Base-by-base conservation (phyloP, 2,113 vertebrate genomes). In the Gallinago undulata region DNA sequence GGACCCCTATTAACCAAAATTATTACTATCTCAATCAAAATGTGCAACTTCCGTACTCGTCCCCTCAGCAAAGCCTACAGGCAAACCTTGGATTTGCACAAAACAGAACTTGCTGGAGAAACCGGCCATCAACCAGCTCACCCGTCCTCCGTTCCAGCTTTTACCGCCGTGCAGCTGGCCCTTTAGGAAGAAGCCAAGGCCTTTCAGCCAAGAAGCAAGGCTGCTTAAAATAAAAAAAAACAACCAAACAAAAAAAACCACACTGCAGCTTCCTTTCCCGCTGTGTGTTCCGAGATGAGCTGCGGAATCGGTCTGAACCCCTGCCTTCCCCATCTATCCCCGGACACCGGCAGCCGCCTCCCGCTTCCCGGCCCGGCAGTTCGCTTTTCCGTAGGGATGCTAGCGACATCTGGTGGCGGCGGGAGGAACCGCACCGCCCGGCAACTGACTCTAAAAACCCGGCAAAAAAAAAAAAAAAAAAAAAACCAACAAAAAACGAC, bases 381-480 rank as follows among this genome's bases (percentile, higher is more conserved):
- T 4, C 0, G 16, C 75, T 75, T 28, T 94, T 96, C 92, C 90
- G 53, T 84, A 97, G 97, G 97, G 93, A 85, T 93, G 97, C 89
- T 96, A 75, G 96, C 97, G 97, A 97, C 98, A 98, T 97, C 98
- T 98, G 97, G 98, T 98, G 98, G 97, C 93, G 11, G 12, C 5
- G 7, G 4, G 27, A 87, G 92, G 96, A 90, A 95, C 27, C 11
- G 87, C 93, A 86, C 10, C 45, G 11, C 55, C 8, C 25, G 10
- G 11, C 39, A 66, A 60, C 9, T 7, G 8, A 24, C 13, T 4
- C 59, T 13, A 9, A 55, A 73, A 63, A 13, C 10, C 45, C 35
- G 8, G 2, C 30, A 3, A 47, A 47, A 43, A 62, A 39, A 62
- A 6, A 43, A 3, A 45, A 39, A 41, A 35, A 17, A 62, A 6